Evolutionary conservation across 2,113 vertebrate genomes (phyloP).

Genomic region (Gavia stellata): DNA sequence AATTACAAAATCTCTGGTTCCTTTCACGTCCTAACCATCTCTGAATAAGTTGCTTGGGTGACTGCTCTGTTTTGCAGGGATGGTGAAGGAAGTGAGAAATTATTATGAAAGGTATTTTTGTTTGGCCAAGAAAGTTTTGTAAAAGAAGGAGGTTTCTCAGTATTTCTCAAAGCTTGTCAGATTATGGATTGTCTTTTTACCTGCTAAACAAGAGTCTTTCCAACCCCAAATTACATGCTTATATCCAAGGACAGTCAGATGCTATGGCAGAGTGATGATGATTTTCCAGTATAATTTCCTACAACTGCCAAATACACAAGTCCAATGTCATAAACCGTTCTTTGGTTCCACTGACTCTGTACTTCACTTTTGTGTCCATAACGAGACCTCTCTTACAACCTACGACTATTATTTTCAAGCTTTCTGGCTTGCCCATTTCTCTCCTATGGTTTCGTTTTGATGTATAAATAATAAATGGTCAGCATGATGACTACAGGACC

Average conservation of each 20-base stretch:
- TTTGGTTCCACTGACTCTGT: neutral
- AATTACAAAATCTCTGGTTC: neutral
- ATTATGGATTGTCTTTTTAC: neutral
- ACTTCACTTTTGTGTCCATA: neutral
- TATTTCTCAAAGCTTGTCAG: neutral
- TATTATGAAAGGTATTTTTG: neutral
- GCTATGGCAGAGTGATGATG: neutral
- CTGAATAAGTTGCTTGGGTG: neutral
- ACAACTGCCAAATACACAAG: neutral
- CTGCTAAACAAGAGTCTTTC: neutral
- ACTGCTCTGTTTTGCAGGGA: neutral
- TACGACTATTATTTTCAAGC: conserved; percentile 1
- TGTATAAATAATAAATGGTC: conserved; percentile 50
- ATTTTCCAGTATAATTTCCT: neutral
- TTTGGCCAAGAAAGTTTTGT: neutral
- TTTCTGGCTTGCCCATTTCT: conserved; percentile 3
- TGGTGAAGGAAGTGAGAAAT: neutral
- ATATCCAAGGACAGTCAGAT: neutral
- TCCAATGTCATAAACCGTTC: neutral
- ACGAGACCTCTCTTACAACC: neutral
- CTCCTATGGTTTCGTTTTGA: neutral
- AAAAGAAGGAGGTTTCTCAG: neutral
- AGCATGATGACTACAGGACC: neutral
- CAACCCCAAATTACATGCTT: neutral
- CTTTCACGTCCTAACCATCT: neutral